Evolutionary conservation across 2,113 vertebrate species (phyloP).

Genomic region (Climacteris rufus): DNA sequence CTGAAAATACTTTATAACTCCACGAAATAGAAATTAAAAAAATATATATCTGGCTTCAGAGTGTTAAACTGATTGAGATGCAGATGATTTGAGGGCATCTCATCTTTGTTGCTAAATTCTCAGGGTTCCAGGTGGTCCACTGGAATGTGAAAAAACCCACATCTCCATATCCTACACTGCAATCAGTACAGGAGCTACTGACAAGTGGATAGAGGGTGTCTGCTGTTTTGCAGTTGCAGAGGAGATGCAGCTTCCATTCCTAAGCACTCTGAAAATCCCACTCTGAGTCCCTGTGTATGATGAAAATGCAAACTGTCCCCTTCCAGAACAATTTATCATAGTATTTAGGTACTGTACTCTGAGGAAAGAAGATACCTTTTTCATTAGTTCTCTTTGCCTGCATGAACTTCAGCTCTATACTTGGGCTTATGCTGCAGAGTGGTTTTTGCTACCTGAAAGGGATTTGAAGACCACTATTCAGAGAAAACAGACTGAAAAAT

Average conservation of each 20-base stretch:
- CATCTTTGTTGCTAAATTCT: background rate
- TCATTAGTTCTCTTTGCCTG: background rate
- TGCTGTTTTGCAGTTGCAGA: background rate
- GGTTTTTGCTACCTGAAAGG: background rate
- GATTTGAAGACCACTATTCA: background rate
- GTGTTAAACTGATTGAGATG: background rate
- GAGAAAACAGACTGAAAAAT: background rate
- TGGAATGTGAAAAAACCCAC: background rate
- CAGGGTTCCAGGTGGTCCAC: background rate
- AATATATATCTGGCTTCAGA: background rate
- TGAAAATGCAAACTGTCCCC: background rate
- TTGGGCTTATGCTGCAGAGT: background rate
- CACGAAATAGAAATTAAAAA: background rate
- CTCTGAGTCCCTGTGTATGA: background rate
- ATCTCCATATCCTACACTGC: background rate
- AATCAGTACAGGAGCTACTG: background rate
- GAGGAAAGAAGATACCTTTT: background rate
- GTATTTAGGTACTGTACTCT: background rate
- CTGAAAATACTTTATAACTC: background rate
- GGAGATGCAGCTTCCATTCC: background rate
- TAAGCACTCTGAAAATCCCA: background rate
- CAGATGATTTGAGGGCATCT: background rate
- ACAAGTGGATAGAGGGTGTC: background rate
- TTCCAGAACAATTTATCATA: background rate
- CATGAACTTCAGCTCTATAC: fast-evolving